Percentiles rank a stretch among this genome's conserved stretches.
phyloP scores from a whole-genome alignment of 2,113 vertebrate species.

The Pterocles orientalis region DNA sequence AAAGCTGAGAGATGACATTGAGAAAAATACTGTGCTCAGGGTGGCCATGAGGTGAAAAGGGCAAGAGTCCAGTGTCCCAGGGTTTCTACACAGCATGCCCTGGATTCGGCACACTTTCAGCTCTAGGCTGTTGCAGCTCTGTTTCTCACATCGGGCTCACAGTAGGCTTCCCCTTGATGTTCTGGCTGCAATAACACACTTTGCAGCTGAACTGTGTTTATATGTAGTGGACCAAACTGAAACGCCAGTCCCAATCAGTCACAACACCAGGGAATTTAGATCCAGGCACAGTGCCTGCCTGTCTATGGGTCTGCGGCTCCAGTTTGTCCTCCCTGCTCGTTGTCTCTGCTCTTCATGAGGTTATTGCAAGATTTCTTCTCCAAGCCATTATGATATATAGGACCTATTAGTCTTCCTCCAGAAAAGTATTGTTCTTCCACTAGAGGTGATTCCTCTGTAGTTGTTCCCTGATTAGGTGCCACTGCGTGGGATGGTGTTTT shows the following conservation, averaged over 20 bases:
- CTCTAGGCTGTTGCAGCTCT: neutral
- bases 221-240: conserved; percentile 1
- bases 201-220: conserved; percentile 13
- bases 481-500: neutral
- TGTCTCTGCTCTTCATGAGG: neutral
- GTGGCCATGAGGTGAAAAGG: neutral
- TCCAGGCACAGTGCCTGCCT: neutral
- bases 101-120: neutral
- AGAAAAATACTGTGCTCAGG: neutral
- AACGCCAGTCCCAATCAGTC: neutral
- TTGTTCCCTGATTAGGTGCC: neutral
- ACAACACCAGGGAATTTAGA: neutral
- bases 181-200: conserved; percentile 11
- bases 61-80: neutral
- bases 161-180: neutral
- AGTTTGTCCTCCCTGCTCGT: neutral
- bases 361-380: neutral
- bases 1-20: neutral
- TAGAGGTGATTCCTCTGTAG: neutral
- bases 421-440: neutral
- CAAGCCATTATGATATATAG: neutral
- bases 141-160: neutral
- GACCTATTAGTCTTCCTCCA: neutral
- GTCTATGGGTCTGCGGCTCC: neutral
- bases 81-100: neutral